Percentiles rank a stretch among this genome's conserved stretches.
These are phyloP conservation scores for Craterocephalus amniculus DNA, from an alignment of 2,797 vertebrate genomes.

Conservation along the genomic window DNA sequence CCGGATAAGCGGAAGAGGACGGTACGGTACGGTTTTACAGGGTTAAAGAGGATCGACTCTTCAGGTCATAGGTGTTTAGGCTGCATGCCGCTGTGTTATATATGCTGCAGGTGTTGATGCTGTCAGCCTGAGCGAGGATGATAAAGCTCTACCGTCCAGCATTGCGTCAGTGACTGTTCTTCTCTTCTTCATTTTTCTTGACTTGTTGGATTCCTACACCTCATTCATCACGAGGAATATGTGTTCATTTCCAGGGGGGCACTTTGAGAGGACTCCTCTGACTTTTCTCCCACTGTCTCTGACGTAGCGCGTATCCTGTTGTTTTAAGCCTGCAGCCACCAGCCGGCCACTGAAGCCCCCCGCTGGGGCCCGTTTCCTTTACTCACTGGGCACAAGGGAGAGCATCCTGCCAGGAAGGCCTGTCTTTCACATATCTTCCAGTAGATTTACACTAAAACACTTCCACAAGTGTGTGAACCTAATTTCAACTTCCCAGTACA, in stretches of 20 bases:
- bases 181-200: conserved; percentile 1
- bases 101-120: conserved; percentile 14
- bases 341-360: conserved; percentile 34
- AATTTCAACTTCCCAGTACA: background rate
- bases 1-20: too few relatives aligned
- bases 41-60: background rate
- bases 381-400: conserved; percentile 65
- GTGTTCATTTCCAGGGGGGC: conserved; percentile 29
- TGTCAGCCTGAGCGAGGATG: conserved; percentile 22
- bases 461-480: conserved; percentile 19
- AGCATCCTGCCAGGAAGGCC: conserved; percentile 81
- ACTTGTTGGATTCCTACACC: conserved; percentile 35
- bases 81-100: background rate
- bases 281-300: conserved; percentile 59
- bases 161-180: conserved; percentile 21
- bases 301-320: conserved; percentile 80
- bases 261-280: conserved; percentile 31
- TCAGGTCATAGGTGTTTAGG: conserved; percentile 1
- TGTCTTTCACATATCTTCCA: conserved; percentile 62
- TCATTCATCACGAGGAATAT: conserved; percentile 48
- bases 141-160: background rate
- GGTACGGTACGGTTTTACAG: too few relatives aligned
- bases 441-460: conserved; percentile 38
- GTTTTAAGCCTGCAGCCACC: conserved; percentile 58
- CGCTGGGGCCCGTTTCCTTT: conserved; percentile 59